Conservation (phyloP, 2,113 vertebrate species). For the Excalfactoria chinensis region DNA sequence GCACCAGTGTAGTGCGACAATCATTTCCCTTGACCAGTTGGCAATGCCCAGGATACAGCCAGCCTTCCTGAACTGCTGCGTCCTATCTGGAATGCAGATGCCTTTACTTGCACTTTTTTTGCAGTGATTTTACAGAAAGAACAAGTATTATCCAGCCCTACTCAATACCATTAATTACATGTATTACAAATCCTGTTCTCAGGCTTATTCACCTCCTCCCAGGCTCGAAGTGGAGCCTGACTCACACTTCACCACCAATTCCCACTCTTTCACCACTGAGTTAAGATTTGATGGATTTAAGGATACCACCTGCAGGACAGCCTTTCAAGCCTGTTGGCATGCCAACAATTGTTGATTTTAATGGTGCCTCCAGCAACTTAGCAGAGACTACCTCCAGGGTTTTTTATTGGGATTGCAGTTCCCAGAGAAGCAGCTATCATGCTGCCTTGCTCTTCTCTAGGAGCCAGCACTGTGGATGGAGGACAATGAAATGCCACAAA, state of each 20-base stretch:
- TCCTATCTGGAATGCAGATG: not conserved
- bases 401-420: not conserved
- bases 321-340: not conserved
- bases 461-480: not conserved
- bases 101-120: not conserved
- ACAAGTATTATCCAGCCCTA: not conserved
- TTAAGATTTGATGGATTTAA: not conserved
- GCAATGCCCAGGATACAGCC: too few species aligned
- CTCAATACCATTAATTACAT: conserved; percentile 13
- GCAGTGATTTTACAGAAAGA: not conserved
- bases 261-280: not conserved
- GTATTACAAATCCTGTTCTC: not conserved
- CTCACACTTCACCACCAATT: not conserved
- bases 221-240: not conserved
- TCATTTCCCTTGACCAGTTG: too few species aligned
- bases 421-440: not conserved
- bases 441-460: not conserved
- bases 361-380: conserved; percentile 16
- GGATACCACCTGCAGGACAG: conserved; percentile 6
- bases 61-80: not conserved
- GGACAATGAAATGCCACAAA: not conserved
- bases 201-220: conserved; percentile 5
- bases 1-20: too few species aligned
- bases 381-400: not conserved
- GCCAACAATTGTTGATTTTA: not conserved